Evolutionary conservation across 2,113 vertebrate genomes (phyloP).

Genomic region (Pterophyllum scalare): DNA sequence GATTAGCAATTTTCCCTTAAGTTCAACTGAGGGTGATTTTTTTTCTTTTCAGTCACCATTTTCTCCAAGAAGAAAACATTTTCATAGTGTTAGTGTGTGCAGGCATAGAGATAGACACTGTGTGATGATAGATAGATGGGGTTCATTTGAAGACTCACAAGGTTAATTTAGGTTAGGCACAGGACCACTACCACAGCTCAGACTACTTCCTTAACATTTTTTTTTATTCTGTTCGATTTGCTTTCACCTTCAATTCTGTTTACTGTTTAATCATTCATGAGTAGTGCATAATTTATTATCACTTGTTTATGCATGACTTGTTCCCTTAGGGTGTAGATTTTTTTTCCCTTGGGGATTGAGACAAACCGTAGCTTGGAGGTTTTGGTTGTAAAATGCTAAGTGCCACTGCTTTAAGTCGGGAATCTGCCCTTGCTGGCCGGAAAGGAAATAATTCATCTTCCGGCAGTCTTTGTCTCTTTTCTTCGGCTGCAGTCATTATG

Average conservation of each 20-base stretch:
- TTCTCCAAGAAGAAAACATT: not conserved
- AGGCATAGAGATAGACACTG: not conserved
- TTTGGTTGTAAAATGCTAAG: conserved; percentile 39
- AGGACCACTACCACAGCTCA: not conserved
- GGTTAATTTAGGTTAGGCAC: conserved; percentile 18
- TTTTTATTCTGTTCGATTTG: conserved; percentile 45
- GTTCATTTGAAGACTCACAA: not conserved
- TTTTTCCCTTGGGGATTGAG: conserved; percentile 50
- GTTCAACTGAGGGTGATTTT: conserved; percentile 5
- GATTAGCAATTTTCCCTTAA: conserved; percentile 26
- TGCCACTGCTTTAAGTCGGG: conserved; percentile 20
- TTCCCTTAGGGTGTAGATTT: conserved; percentile 61
- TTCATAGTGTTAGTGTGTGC: not conserved
- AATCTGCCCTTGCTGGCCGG: conserved; percentile 28
- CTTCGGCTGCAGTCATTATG: conserved; percentile 12
- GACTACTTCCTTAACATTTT: conserved; percentile 26
- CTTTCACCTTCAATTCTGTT: conserved; percentile 59
- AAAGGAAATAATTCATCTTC: conserved; percentile 7
- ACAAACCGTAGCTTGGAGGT: conserved; percentile 37
- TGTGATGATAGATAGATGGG: not conserved
- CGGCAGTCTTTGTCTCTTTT: not conserved
- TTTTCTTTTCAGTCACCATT: conserved; percentile 28
- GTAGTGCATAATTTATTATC: conserved; percentile 71
- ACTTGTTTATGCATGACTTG: conserved; percentile 71
- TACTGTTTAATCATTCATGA: conserved; percentile 73